phyloP scores from a whole-genome alignment of 2,888 invertebrate genomes.

The Thymelicus lineola region DNA sequence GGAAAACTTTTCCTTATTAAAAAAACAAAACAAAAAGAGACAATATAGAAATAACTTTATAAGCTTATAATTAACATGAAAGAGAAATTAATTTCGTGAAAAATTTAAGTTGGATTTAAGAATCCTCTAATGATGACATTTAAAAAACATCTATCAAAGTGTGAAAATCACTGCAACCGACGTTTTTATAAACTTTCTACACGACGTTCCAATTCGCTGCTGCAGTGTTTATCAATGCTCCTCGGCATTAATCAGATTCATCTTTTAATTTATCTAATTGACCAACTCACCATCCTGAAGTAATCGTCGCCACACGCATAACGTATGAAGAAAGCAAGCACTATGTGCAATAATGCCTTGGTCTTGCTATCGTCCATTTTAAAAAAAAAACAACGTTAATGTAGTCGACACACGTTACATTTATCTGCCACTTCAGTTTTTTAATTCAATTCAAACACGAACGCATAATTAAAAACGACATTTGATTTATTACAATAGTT shows the following conservation, averaged over 20 bases:
- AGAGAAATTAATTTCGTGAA: too few species aligned
- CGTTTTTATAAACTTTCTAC: constrained; percentile 33
- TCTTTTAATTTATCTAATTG: constrained; percentile 37
- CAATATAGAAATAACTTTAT: too few species aligned
- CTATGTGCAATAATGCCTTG: constrained; percentile 52
- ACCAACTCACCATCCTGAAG: constrained; percentile 75
- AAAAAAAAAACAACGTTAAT: constrained; percentile 52
- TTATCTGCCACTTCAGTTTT: constrained; percentile 21
- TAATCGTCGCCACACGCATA: constrained; percentile 69
- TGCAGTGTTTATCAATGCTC: constrained; percentile 36
- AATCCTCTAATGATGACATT: background rate
- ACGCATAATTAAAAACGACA: constrained; percentile 33
- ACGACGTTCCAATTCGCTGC: constrained; percentile 27
- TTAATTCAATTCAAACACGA: constrained; percentile 32
- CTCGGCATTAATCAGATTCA: constrained; percentile 26
- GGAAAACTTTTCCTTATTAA: too few species aligned
- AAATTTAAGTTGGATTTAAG: too few species aligned
- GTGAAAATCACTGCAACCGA: constrained; percentile 5
- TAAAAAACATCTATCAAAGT: constrained; percentile 15
- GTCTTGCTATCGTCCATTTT: constrained; percentile 60
- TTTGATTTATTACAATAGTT: constrained; percentile 27
- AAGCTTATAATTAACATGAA: background rate
- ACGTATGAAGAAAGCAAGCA: constrained; percentile 76
- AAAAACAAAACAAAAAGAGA: too few species aligned
- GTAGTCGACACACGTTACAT: constrained; percentile 43